Evolutionary conservation across 2,113 vertebrate species (phyloP).

Genomic region (Salvelinus namaycush): DNA sequence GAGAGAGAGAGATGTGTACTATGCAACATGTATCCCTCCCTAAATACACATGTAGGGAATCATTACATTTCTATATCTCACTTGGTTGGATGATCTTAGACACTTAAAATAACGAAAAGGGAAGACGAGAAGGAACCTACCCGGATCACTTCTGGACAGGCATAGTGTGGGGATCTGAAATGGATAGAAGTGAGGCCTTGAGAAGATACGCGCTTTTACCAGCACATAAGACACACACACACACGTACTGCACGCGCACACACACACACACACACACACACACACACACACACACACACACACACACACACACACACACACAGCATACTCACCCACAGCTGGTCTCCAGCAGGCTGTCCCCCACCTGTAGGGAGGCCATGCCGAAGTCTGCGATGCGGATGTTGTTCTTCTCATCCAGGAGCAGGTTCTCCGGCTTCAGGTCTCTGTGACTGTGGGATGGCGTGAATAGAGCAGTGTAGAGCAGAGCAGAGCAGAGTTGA

Average conservation of each 20-base stretch:
- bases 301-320: conserved; percentile 77
- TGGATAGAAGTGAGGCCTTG: conserved; percentile 7
- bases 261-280: not conserved
- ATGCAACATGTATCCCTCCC: not conserved
- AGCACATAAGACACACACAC: not conserved
- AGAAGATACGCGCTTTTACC: not conserved
- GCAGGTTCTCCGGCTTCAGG: conserved; percentile 91
- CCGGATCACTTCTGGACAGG: conserved; percentile 92
- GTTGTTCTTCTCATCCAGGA: conserved; percentile 93
- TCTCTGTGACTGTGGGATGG: conserved; percentile 83
- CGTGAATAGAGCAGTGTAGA: too few relatives aligned
- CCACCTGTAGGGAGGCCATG: conserved; percentile 93
- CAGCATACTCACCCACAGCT: conserved; percentile 87
- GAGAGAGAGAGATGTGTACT: not conserved
- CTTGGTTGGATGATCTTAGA: too few relatives aligned
- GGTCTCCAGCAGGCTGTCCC: conserved; percentile 91
- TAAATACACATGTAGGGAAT: conserved; percentile 1
- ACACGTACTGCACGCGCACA: not conserved
- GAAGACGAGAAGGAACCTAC: conserved; percentile 65
- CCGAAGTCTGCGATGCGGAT: conserved; percentile 93
- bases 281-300: not conserved
- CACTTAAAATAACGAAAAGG: too few relatives aligned
- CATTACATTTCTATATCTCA: too few relatives aligned
- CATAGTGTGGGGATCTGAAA: conserved; percentile 87
- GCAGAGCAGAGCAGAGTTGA: too few relatives aligned